Percentiles rank a stretch among this genome's conserved stretches.
These are phyloP conservation scores for Carollia perspicillata DNA, from an alignment of 2,113 vertebrate genomes.

Conservation along the genomic window DNA sequence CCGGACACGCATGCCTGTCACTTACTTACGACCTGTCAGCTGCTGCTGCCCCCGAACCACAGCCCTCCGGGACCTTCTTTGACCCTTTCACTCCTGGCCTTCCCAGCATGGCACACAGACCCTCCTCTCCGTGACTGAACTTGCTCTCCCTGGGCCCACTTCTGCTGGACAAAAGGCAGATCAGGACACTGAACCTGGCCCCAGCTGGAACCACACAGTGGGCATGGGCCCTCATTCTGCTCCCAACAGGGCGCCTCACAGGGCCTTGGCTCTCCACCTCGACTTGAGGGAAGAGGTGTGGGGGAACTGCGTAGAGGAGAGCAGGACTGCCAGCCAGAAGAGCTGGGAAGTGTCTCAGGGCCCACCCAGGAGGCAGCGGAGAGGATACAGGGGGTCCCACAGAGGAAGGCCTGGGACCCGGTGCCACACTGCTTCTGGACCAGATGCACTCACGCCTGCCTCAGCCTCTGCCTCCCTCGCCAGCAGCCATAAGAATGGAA, in stretches of 20 bases:
- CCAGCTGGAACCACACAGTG: background rate
- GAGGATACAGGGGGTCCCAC: background rate
- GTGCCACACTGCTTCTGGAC: background rate
- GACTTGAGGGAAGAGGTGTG: background rate
- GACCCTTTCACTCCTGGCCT: background rate
- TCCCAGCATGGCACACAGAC: background rate
- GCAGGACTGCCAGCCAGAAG: background rate
- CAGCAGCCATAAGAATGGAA: background rate
- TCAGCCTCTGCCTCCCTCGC: background rate
- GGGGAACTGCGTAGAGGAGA: background rate
- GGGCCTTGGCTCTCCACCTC: background rate
- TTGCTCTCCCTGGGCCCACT: background rate
- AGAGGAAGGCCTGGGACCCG: background rate
- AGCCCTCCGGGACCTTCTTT: background rate
- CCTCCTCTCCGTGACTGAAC: background rate
- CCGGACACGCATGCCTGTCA: accelerated
- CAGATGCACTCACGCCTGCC: background rate
- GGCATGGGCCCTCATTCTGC: background rate
- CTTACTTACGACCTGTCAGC: background rate
- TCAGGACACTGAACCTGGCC: background rate
- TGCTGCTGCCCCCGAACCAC: background rate
- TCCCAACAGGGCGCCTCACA: background rate
- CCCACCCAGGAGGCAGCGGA: accelerated
- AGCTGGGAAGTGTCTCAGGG: background rate
- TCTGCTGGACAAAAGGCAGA: background rate